Evolutionary conservation across 2,113 vertebrate species (phyloP).

Genomic region (Bungarus multicinctus): DNA sequence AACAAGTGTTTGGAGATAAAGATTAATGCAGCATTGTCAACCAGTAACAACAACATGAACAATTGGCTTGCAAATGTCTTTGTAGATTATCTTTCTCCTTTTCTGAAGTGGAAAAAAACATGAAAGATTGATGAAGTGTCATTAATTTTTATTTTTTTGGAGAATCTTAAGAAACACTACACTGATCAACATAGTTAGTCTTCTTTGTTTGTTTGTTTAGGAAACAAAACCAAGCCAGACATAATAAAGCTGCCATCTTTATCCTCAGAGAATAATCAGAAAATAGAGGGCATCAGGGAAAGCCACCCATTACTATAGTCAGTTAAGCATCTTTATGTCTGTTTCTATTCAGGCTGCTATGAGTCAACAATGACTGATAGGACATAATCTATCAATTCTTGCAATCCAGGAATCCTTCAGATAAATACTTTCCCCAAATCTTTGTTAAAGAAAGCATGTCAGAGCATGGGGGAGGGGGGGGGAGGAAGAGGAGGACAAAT

Average conservation of each 20-base stretch:
- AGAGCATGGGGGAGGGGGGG: not conserved
- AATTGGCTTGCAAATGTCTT: slow-evolving; percentile 23
- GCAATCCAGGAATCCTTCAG: not conserved
- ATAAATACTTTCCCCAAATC: not conserved
- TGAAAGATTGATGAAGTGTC: slow-evolving; percentile 7
- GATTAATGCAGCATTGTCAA: slow-evolving; percentile 11
- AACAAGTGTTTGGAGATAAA: slow-evolving; percentile 39
- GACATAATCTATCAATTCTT: not conserved
- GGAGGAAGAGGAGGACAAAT: not conserved
- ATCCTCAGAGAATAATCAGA: slow-evolving; percentile 32
- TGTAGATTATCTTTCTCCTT: slow-evolving; percentile 2
- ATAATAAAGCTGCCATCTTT: slow-evolving; percentile 7
- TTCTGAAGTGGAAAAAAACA: slow-evolving; percentile 26
- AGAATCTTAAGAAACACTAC: slow-evolving; percentile 2
- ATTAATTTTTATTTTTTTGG: slow-evolving; percentile 26
- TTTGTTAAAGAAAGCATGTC: not conserved
- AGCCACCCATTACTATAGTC: slow-evolving; percentile 5
- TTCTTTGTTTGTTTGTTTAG: slow-evolving; percentile 11
- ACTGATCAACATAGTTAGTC: slow-evolving; percentile 10
- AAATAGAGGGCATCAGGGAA: slow-evolving; percentile 29
- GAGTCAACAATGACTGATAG: not conserved
- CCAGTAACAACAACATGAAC: slow-evolving; percentile 8
- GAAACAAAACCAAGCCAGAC: slow-evolving; percentile 21
- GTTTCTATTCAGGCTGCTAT: not conserved
- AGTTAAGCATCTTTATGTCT: slow-evolving; percentile 18